Conservation (phyloP, 2,888 invertebrate species). For the Acanthococcus lagerstroemiae region DNA sequence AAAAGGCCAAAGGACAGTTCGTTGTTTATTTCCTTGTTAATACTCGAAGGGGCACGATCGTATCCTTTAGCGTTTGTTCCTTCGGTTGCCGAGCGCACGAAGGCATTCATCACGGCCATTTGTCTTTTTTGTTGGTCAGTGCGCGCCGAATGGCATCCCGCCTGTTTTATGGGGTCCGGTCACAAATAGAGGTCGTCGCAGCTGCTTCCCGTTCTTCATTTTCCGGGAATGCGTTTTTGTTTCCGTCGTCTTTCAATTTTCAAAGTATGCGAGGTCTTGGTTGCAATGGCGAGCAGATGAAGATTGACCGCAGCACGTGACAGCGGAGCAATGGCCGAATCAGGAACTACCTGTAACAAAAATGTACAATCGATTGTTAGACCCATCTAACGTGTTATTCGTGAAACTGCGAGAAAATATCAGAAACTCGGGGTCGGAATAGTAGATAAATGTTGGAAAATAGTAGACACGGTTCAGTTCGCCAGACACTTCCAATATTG, state of each 20-base stretch:
- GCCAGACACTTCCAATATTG: no score
- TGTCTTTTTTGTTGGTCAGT: slow-evolving; percentile 20
- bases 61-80: slow-evolving; percentile 6
- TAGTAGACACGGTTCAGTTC: no score
- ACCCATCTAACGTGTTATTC: no score
- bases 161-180: slow-evolving; percentile 20
- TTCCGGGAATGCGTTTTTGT: background rate
- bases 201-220: background rate
- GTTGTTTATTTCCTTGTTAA: slow-evolving; percentile 31
- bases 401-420: no score
- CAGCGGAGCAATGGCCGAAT: no score
- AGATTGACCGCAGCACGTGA: no score
- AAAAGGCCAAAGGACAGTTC: slow-evolving; percentile 25
- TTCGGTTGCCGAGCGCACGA: background rate
- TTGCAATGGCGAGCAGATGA: no score
- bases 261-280: no score
- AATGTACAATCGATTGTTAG: no score
- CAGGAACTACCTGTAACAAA: no score
- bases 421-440: no score
- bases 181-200: slow-evolving; percentile 18
- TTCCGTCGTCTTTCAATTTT: background rate
- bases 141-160: slow-evolving; percentile 15
- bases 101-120: background rate
- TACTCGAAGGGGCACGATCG: slow-evolving; percentile 23
- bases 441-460: no score